Conservation (phyloP, 2,113 vertebrate genomes). For the Halcyon malimbica region DNA sequence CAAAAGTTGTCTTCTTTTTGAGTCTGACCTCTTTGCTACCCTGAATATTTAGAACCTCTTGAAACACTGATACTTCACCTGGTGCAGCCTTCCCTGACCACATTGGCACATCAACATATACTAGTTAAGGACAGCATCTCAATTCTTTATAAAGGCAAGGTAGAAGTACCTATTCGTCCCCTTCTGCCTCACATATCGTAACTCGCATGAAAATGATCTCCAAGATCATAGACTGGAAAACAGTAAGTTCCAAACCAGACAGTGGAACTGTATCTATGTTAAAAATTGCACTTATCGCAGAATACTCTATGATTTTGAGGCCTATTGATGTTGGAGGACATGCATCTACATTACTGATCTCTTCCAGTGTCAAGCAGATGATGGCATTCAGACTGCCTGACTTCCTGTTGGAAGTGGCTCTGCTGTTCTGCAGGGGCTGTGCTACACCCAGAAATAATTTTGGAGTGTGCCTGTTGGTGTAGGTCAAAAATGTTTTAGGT, state of each 20-base stretch:
- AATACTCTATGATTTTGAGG: background rate
- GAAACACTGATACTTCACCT: background rate
- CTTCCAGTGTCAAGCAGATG: background rate
- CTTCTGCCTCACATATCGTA: background rate
- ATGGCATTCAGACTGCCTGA: background rate
- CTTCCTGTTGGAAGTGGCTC: background rate
- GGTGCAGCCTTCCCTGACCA: background rate
- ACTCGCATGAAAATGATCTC: background rate
- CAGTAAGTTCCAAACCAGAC: background rate
- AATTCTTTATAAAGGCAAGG: background rate
- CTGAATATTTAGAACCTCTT: background rate
- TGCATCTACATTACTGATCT: background rate
- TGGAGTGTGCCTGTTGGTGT: background rate
- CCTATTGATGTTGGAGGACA: fast-evolving
- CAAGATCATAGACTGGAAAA: background rate
- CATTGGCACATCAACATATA: fast-evolving
- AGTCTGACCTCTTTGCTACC: background rate
- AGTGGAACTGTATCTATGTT: background rate
- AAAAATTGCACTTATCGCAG: background rate
- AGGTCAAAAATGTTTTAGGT: background rate
- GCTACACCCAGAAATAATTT: background rate
- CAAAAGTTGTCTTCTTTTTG: background rate
- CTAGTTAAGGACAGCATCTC: background rate
- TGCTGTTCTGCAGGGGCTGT: background rate
- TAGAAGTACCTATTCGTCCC: background rate